Conservation (phyloP, 2,888 invertebrate genomes). For the Drosophila kuntzei region DNA sequence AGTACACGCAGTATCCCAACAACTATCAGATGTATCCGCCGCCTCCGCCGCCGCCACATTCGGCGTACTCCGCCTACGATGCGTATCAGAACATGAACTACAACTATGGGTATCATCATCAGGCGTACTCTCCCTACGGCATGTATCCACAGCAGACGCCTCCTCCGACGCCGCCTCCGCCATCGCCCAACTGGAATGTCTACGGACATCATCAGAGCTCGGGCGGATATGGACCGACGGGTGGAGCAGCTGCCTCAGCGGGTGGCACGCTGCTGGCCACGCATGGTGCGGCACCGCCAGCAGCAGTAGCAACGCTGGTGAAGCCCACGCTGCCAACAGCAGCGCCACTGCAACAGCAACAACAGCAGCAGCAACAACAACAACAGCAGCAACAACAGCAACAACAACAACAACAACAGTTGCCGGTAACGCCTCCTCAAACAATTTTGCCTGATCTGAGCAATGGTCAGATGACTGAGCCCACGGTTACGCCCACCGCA, state of each 20-base stretch:
- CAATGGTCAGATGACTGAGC: constrained; percentile 54
- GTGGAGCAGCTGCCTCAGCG: constrained; percentile 58
- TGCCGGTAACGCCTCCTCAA: constrained; percentile 64
- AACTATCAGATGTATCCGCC: constrained; percentile 86
- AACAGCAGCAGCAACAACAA: constrained; percentile 58
- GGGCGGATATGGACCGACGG: constrained; percentile 73
- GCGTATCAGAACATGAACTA: constrained; percentile 86
- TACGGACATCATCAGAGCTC: constrained; percentile 86
- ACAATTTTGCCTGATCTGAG: constrained; percentile 77
- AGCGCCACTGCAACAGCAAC: constrained; percentile 55
- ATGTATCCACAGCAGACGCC: constrained; percentile 86
- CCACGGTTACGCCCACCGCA: constrained; percentile 45
- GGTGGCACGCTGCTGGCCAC: constrained; percentile 63
- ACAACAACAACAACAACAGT: constrained; percentile 64
- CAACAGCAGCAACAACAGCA: constrained; percentile 57
- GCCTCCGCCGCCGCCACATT: constrained; percentile 85
- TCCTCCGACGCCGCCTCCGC: constrained; percentile 85
- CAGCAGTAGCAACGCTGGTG: constrained; percentile 60
- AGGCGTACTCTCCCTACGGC: constrained; percentile 85
- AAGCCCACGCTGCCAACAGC: constrained; percentile 66
- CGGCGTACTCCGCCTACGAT: constrained; percentile 85
- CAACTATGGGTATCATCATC: constrained; percentile 85
- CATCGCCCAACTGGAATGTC: constrained; percentile 89
- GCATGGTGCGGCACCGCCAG: constrained; percentile 61
- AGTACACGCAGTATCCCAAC: constrained; percentile 85